Evolutionary conservation across 2,113 vertebrate genomes (phyloP).

Genomic region (Mandrillus leucophaeus): DNA sequence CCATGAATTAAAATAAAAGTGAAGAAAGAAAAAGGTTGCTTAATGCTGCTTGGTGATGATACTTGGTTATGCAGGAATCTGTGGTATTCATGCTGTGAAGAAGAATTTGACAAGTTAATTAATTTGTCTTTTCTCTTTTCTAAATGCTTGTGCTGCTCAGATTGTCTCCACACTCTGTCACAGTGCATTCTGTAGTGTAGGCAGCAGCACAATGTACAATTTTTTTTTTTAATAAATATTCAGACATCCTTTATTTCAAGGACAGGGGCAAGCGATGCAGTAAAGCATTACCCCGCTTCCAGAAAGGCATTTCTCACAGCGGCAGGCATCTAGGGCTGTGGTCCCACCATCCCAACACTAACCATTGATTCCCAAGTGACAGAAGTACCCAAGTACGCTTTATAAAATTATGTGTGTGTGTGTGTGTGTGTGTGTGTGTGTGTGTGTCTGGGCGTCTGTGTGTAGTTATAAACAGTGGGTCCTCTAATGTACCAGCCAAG

Average conservation of each 20-base stretch:
- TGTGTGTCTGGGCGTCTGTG: too few species aligned
- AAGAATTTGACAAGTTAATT: conserved; percentile 66
- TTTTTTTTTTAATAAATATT: not conserved
- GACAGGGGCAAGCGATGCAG: not conserved
- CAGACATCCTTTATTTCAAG: conserved; percentile 41
- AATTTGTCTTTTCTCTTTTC: conserved; percentile 59
- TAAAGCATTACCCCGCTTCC: not conserved
- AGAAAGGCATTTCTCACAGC: not conserved
- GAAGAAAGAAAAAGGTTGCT: conserved; percentile 2
- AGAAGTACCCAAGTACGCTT: not conserved
- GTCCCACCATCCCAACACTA: not conserved
- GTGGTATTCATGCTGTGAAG: not conserved
- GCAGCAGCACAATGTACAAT: conserved; percentile 4
- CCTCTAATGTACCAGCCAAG: not conserved
- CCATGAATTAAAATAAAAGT: conserved; percentile 11
- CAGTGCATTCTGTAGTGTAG: not conserved
- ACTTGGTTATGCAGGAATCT: conserved; percentile 33
- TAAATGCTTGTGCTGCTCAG: conserved; percentile 43
- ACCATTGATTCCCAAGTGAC: not conserved
- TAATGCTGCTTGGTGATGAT: not conserved
- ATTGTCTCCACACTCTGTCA: conserved; percentile 6
- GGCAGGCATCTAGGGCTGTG: not conserved
- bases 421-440: not conserved
- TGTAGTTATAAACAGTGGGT: not conserved
- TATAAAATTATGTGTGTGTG: not conserved